Evolutionary conservation across 2,113 vertebrate species (phyloP).

Genomic region (Ranitomeya imitator): DNA sequence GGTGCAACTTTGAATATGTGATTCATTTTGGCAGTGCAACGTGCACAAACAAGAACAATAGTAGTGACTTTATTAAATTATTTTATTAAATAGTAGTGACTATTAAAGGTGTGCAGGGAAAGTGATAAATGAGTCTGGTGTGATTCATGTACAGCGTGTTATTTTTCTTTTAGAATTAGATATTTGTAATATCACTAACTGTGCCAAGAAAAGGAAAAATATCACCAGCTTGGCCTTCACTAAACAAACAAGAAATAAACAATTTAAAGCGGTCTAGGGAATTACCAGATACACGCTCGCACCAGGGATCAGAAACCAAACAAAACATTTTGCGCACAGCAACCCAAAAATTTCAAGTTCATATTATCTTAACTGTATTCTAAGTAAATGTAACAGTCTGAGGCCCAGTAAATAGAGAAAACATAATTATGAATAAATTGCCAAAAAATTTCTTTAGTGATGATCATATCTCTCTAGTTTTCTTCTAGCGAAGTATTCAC

Average conservation of each 20-base stretch:
- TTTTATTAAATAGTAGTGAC: background rate
- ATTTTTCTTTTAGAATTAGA: background rate
- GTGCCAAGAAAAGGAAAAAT: background rate
- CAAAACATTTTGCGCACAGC: background rate
- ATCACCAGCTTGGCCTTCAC: background rate
- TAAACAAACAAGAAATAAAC: background rate
- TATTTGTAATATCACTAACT: background rate
- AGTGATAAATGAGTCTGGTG: background rate
- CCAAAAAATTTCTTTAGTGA: too few relatives aligned
- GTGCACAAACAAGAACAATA: background rate
- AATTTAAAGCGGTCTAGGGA: background rate
- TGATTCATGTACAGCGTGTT: background rate
- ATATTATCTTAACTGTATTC: background rate
- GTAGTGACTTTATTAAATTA: slow-evolving; percentile 1
- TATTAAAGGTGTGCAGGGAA: background rate
- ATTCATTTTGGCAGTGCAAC: background rate
- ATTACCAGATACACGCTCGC: background rate
- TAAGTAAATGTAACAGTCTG: too few relatives aligned
- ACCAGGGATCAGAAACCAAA: background rate
- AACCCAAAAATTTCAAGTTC: background rate
- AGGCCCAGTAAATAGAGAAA: too few relatives aligned
- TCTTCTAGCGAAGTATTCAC: too few relatives aligned
- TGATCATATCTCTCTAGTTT: too few relatives aligned
- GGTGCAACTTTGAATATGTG: background rate
- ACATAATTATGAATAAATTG: too few relatives aligned